phyloP scores from a whole-genome alignment of 2,113 vertebrate species.

The Copsychus sechellarum region DNA sequence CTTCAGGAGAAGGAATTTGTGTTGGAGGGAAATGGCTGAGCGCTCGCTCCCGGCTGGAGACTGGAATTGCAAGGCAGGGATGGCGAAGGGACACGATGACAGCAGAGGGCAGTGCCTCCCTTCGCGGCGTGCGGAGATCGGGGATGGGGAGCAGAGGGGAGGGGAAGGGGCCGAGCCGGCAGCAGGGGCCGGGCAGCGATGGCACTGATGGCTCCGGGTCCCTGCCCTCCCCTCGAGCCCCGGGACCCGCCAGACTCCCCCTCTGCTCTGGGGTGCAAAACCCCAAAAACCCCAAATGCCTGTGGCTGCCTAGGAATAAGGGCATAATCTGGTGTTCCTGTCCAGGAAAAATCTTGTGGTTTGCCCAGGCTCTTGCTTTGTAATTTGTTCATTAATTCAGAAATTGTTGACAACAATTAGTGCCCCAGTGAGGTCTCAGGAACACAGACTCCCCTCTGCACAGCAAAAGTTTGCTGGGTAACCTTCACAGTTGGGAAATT shows the following conservation, averaged over 20 bases:
- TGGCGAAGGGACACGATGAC: not conserved
- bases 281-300: not conserved
- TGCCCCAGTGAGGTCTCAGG: not conserved
- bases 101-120: constrained; percentile 39
- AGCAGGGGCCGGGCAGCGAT: too few species aligned
- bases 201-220: too few species aligned
- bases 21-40: not conserved
- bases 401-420: not conserved
- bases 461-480: not conserved
- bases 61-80: not conserved
- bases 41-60: rapidly evolving
- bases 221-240: not conserved
- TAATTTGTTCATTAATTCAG: not conserved
- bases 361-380: not conserved
- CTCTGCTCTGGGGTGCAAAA: too few species aligned
- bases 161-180: not conserved
- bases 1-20: not conserved
- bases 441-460: not conserved
- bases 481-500: not conserved
- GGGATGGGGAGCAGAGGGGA: too few species aligned
- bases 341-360: not conserved
- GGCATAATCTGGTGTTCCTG: not conserved
- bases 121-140: not conserved
- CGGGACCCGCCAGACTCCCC: rapidly evolving
- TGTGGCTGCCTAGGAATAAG: not conserved